Evolutionary conservation across 2,797 vertebrate species (phyloP).

Genomic region (Gadopsis marmoratus): DNA sequence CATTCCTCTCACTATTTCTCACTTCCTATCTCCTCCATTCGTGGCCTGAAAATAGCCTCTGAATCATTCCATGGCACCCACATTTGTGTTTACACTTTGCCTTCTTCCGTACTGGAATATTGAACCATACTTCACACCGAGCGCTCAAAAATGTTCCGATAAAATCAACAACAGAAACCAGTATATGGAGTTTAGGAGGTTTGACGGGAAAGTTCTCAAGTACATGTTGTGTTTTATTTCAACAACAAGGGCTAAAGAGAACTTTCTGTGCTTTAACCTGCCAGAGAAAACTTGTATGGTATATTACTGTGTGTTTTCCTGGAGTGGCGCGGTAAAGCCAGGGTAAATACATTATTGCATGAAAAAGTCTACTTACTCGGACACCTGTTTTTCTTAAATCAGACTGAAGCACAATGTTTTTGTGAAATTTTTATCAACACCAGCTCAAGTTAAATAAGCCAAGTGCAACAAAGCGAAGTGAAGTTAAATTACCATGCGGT

Average conservation of each 20-base stretch:
- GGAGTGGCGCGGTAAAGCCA: conserved; percentile 67
- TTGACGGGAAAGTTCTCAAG: conserved; percentile 59
- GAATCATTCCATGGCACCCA: conserved; percentile 71
- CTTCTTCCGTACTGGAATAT: conserved; percentile 82
- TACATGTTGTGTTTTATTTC: conserved; percentile 73
- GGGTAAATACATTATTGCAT: conserved; percentile 17
- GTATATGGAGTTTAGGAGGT: conserved; percentile 42
- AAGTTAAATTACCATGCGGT: background rate
- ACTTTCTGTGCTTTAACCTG: conserved; percentile 64
- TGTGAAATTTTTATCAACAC: conserved; percentile 3
- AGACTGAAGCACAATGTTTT: conserved; percentile 12
- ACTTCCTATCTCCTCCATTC: conserved; percentile 75
- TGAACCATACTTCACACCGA: conserved; percentile 69
- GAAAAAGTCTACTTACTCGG: conserved; percentile 33
- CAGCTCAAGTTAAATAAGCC: conserved; percentile 4
- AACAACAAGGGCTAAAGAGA: conserved; percentile 80
- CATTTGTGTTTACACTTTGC: conserved; percentile 72
- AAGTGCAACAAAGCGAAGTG: conserved; percentile 11
- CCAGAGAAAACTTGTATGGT: conserved; percentile 68
- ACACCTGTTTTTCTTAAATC: conserved; percentile 25
- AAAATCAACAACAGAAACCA: conserved; percentile 78
- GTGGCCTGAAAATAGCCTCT: conserved; percentile 74
- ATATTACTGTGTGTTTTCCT: conserved; percentile 73
- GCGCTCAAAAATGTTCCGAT: conserved; percentile 78
- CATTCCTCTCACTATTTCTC: conserved; percentile 65